Evolutionary conservation across 2,113 vertebrate genomes (phyloP).

Genomic region (Montifringilla adamsi): DNA sequence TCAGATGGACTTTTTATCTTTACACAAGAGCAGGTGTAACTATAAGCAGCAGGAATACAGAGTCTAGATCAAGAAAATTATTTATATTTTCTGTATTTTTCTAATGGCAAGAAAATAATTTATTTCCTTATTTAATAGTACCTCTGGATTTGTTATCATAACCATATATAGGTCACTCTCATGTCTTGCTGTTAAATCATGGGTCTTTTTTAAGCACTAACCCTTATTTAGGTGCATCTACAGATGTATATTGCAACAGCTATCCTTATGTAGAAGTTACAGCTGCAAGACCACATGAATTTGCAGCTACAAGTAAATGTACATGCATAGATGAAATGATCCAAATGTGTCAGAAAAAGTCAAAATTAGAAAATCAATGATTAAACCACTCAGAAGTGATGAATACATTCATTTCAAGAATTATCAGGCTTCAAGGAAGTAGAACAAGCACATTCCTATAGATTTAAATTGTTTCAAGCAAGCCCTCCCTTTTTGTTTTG

Average conservation of each 20-base stretch:
- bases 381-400: background rate
- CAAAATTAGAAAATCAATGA: background rate
- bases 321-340: background rate
- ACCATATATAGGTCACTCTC: background rate
- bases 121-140: background rate
- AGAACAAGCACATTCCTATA: background rate
- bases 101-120: background rate
- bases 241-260: background rate
- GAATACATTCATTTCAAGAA: conserved; percentile 24
- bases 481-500: conserved; percentile 34
- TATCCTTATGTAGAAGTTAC: background rate
- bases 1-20: background rate
- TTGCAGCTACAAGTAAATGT: background rate
- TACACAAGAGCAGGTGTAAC: background rate
- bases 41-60: background rate
- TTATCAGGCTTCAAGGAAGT: conserved; percentile 43
- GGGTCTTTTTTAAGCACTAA: background rate
- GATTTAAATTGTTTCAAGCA: conserved; percentile 56
- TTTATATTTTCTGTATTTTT: background rate
- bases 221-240: background rate
- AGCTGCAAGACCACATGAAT: background rate
- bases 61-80: background rate
- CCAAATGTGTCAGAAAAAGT: background rate
- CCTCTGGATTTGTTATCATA: background rate
- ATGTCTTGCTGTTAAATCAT: background rate